Evolutionary conservation across 37 sponge, comb jelly and placozoan genomes (phyloP).

Genomic region (Axinella damicornis): DNA sequence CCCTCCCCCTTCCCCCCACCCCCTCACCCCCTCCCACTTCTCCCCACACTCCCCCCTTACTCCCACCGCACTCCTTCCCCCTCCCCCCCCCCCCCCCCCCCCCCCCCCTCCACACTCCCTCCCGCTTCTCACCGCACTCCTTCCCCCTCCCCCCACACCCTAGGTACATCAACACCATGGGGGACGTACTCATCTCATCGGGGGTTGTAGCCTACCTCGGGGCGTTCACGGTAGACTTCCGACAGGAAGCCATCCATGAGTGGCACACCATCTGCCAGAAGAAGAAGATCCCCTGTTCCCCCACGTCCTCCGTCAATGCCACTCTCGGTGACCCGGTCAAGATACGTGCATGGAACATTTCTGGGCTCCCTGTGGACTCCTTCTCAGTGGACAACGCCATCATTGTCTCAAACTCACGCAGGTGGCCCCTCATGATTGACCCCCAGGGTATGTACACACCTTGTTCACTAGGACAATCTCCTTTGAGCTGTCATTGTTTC

Average conservation of each 20-base stretch:
- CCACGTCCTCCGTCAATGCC: slow-evolving; percentile 55
- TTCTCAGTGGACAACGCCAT: slow-evolving; percentile 99
- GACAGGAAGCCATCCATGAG: slow-evolving; percentile 82
- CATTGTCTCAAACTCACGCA: slow-evolving; percentile 87
- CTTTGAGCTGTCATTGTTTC: neutral
- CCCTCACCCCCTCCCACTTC: too few relatives aligned
- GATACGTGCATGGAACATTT: slow-evolving; percentile 95
- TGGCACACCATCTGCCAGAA: slow-evolving; percentile 88
- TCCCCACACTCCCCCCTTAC: too few relatives aligned
- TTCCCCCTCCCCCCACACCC: too few relatives aligned
- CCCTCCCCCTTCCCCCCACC: too few relatives aligned
- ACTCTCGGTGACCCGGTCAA: slow-evolving; percentile 97
- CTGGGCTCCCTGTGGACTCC: slow-evolving; percentile 96
- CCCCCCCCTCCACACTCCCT: too few relatives aligned
- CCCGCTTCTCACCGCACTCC: too few relatives aligned
- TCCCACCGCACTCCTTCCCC: too few relatives aligned
- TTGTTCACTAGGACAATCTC: neutral
- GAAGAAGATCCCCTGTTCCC: slow-evolving; percentile 87
- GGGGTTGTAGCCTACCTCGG: slow-evolving; percentile 98
- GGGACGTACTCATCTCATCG: slow-evolving; percentile 95
- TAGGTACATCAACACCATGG: slow-evolving; percentile 87
- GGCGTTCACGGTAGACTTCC: slow-evolving; percentile 96
- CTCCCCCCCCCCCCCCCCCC: neutral
- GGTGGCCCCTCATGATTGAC: slow-evolving; percentile 99
- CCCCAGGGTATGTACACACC: slow-evolving; percentile 96